phyloP scores from a whole-genome alignment of 2,888 invertebrate genomes.

The Agrotis puta region DNA sequence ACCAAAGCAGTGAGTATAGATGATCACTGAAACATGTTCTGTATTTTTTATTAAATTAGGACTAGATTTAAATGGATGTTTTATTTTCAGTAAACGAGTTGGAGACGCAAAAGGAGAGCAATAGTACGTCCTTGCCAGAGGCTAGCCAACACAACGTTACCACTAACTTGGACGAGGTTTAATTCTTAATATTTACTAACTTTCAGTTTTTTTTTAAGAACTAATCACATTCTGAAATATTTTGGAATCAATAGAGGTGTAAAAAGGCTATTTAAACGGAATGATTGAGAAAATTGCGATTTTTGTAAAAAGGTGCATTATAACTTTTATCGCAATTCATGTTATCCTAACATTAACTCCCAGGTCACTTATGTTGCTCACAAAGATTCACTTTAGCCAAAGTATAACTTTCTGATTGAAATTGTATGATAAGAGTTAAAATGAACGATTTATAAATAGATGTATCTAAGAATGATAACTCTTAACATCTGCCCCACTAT shows the following conservation, averaged over 20 bases:
- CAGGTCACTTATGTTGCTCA: too few species aligned
- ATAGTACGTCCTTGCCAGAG: slow-evolving; percentile 84
- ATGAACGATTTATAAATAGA: too few species aligned
- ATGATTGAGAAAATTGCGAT: too few species aligned
- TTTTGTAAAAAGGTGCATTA: too few species aligned
- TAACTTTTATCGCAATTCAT: too few species aligned
- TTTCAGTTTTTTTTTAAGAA: slow-evolving; percentile 45
- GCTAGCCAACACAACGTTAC: slow-evolving; percentile 78
- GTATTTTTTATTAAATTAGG: not conserved
- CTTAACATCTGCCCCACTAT: not conserved
- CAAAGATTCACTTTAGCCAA: too few species aligned
- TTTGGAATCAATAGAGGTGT: not conserved
- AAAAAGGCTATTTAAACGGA: too few species aligned
- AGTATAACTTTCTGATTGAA: too few species aligned
- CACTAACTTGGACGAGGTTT: slow-evolving; percentile 80
- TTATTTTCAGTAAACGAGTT: slow-evolving; percentile 91
- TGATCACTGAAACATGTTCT: not conserved
- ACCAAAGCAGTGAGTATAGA: slow-evolving; percentile 85
- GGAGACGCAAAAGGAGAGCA: slow-evolving; percentile 82
- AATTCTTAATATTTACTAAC: slow-evolving; percentile 67
- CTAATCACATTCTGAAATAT: not conserved
- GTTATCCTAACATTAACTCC: too few species aligned
- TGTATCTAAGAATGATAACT: not conserved
- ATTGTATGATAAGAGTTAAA: slow-evolving; percentile 12
- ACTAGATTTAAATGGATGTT: not conserved